phyloP scores from a whole-genome alignment of 2,888 invertebrate genomes.

The Platycnemis pennipes region DNA sequence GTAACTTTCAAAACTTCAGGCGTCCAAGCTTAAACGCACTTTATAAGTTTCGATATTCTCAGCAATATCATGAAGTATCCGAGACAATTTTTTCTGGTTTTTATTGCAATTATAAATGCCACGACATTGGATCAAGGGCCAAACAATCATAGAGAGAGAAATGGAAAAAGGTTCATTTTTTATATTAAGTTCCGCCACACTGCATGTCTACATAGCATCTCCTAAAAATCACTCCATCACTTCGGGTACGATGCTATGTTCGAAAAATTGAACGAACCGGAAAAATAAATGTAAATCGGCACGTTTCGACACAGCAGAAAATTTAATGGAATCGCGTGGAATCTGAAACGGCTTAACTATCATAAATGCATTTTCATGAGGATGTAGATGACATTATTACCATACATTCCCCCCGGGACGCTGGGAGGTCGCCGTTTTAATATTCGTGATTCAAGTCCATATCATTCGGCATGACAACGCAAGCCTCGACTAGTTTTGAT shows the following conservation, averaged over 20 bases:
- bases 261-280: neutral
- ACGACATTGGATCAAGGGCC: no score
- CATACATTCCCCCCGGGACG: neutral
- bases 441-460: neutral
- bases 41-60: no score
- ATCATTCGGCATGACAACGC: neutral
- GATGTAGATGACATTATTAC: constrained; percentile 14
- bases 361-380: constrained; percentile 32
- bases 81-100: no score
- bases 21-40: no score
- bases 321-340: neutral
- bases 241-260: neutral
- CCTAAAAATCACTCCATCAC: neutral
- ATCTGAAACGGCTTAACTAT: constrained; percentile 8
- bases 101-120: no score
- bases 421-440: neutral
- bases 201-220: neutral
- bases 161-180: neutral
- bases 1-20: no score
- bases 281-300: neutral
- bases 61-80: no score
- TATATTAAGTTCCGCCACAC: neutral
- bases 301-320: neutral
- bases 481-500: neutral
- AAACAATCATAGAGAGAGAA: neutral